Conservation (phyloP, 2,888 invertebrate species). For the Philhelius pedissequus region DNA sequence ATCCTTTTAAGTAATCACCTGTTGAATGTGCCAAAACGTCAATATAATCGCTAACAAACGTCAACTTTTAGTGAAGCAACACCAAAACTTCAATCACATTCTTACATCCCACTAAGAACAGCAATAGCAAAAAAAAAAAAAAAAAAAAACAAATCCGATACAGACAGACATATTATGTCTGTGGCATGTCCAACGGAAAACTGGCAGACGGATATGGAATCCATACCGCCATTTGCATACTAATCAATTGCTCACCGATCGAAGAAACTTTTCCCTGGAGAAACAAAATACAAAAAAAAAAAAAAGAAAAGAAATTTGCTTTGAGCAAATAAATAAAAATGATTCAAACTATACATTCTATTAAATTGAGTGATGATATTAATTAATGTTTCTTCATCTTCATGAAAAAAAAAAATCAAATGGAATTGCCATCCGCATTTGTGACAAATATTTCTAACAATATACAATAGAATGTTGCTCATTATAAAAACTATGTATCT, state of each 20-base stretch:
- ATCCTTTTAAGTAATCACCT: slow-evolving; percentile 6
- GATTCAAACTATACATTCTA: neutral
- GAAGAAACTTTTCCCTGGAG: slow-evolving; percentile 30
- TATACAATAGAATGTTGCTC: slow-evolving; percentile 40
- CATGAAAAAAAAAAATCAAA: slow-evolving; percentile 5
- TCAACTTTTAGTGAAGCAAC: slow-evolving; percentile 15
- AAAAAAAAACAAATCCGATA: neutral
- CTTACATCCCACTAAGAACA: slow-evolving; percentile 34
- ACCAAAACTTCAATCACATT: slow-evolving; percentile 49
- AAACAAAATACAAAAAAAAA: no score
- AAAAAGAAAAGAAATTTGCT: slow-evolving; percentile 29
- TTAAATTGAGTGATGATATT: slow-evolving; percentile 8
- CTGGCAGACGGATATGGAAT: slow-evolving; percentile 62
- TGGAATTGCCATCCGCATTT: slow-evolving; percentile 26
- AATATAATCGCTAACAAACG: neutral
- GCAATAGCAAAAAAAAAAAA: neutral
- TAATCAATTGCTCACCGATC: slow-evolving; percentile 16
- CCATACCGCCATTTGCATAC: slow-evolving; percentile 51
- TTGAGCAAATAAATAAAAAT: neutral
- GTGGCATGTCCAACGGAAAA: slow-evolving; percentile 52
- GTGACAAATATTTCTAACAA: neutral
- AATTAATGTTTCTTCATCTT: slow-evolving; percentile 24
- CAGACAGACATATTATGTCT: slow-evolving; percentile 54
- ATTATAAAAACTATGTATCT: slow-evolving; percentile 20
- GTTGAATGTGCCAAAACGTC: neutral